These are phyloP conservation scores for Drosophila tani DNA, from an alignment of 1,140 invertebrate species.

Conservation along the genomic window DNA sequence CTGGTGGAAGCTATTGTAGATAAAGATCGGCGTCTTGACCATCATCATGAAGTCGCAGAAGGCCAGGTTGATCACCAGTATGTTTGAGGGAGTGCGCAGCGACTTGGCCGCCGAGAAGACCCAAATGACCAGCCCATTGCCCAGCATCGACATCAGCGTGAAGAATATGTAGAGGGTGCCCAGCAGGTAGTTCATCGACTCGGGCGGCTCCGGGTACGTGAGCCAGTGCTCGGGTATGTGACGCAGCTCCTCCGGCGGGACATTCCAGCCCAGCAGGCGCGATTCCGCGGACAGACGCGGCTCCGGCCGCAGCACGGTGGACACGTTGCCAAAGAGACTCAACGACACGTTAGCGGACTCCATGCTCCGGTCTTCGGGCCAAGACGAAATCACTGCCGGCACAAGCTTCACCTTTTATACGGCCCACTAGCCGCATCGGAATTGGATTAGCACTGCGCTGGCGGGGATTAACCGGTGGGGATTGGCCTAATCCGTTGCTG, in stretches of 20 bases:
- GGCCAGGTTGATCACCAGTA: conserved; percentile 95
- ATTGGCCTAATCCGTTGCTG: conserved; percentile 62
- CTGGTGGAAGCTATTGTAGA: conserved; percentile 90
- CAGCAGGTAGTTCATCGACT: conserved; percentile 93
- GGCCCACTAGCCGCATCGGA: conserved; percentile 11
- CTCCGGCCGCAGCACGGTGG: conserved; percentile 68
- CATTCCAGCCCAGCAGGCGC: conserved; percentile 91
- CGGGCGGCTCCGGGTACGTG: conserved; percentile 91
- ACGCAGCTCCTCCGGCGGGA: conserved; percentile 90
- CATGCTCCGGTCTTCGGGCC: conserved; percentile 64
- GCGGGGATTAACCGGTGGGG: conserved; percentile 27
- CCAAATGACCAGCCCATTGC: conserved; percentile 96
- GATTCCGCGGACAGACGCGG: conserved; percentile 66
- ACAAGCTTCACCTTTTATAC: conserved; percentile 50
- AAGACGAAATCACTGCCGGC: conserved; percentile 64
- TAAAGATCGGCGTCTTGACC: conserved; percentile 90
- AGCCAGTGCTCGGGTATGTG: conserved; percentile 95
- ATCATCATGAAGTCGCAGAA: conserved; percentile 96
- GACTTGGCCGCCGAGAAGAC: conserved; percentile 92
- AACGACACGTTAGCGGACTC: conserved; percentile 54
- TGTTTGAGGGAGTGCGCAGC: conserved; percentile 95
- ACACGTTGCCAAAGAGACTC: conserved; percentile 61
- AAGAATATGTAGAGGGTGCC: conserved; percentile 93
- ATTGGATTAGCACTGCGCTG: conserved; percentile 40
- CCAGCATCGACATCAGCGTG: conserved; percentile 90